Base-by-base conservation (phyloP, 2,888 invertebrate species). In the Clivina fossor region DNA sequence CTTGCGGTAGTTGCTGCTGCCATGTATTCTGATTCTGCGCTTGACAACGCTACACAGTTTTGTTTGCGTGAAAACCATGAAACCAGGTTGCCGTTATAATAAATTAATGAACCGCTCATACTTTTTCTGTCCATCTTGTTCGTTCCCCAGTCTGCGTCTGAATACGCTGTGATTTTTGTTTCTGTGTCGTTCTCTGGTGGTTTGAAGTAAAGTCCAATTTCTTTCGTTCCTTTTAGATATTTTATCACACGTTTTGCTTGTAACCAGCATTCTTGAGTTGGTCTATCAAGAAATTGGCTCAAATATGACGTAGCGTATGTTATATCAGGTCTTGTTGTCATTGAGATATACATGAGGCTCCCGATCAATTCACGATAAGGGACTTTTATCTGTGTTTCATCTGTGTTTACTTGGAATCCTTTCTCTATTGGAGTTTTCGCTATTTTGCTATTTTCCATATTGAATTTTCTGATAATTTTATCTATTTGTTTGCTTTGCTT, bases 341-440 rank as follows among this genome's bases (percentile, higher is more conserved):
- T 33, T 16, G 57, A 28, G 15, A 59, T 22, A 53, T 59, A 62
- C 60, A 61, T 59, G 24, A 60, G 32, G 18, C 58, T 37, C 30
- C 60, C 58, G 5, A 60, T 60, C 18, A 61, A 38, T 50, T 59
- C 47, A 38, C 60, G 30, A 57, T 58, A 63, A 33, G 61, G 57
- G 16, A 62, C 54, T 60, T 30, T 13, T 11, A 20, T 9, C 18
- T 46, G 32, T 35, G 28, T 32, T 38, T 33, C 24, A 22, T 11
- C 30, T 20, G 38, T 24, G 7, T 20, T 24, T 24, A 43, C 11
- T 49, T 49, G 37, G 20, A n/a, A n/a, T n/a, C n/a, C n/a, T 18
- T 8, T 26, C 22, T 57, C 50, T 38, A 60, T 28, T 2, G 60
- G 56, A 1, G 56, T 57, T 15, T 2, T 30, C 1, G 22, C 30